Evolutionary conservation across 2,888 invertebrate species (phyloP), one percentile per base, ranked within the genome.

Genomic region (Archips xylosteana): DNA sequence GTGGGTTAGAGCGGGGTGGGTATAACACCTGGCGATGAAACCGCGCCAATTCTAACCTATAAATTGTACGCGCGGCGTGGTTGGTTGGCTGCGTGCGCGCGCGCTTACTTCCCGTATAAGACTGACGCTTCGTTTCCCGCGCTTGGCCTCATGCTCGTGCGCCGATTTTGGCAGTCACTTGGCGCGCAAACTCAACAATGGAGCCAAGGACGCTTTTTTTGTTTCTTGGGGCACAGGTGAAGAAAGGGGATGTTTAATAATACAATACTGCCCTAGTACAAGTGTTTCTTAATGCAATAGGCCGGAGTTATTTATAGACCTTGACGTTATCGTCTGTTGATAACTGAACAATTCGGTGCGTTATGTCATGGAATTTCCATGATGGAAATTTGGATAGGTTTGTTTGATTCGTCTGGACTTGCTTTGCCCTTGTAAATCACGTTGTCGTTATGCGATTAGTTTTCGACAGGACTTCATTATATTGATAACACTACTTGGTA

Each of bases 31-130:
- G 94, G 94, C 92, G 87, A 23, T 80, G 85, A 84, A 82, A 84
- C 81, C 93, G 90, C 94, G 92, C 93, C 92, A 92, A 92, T 90
- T 91, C 92, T 94, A 93, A 94, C 94, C 92, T 94, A 89, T 83
- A 87, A 92, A 6, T 9, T 54, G 23, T 23, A 54, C 12, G 81
- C 76, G 78, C 73, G 81, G 83, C 83, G 86, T 83, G 84, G 82
- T 77, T 75, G 83, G 87, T 88, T 84, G 87, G 87, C 88, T 83
- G 87, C 88, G 89, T 87, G 89, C 92, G 87, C 89, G 86, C 87
- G 81, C 85, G 83, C 80, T 80, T 81, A 81, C 82, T 84, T 82
- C 81, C 81, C 81, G 75, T 85, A 88, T 89, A 87, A 86, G 87
- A 85, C 87, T 80, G 80, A 80, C 82, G 80, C 89, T 82, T 78